phyloP scores from a whole-genome alignment of 2,888 invertebrate species.

The Eupithecia centaureata region DNA sequence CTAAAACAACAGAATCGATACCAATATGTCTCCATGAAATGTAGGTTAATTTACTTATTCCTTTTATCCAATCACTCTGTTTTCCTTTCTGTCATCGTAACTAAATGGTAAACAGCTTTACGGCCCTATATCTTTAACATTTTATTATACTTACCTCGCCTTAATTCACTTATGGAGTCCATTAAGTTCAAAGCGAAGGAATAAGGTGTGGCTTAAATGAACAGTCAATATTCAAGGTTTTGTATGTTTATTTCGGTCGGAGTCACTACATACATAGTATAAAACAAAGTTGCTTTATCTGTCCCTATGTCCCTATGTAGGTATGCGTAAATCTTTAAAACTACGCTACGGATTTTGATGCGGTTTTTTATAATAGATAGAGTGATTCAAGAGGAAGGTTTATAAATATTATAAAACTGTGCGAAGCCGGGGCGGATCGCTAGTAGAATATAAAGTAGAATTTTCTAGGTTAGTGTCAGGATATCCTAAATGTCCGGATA shows the following conservation, averaged over 20 bases:
- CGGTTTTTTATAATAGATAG: no score
- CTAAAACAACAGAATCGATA: no score
- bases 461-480: neutral
- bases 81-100: conserved; percentile 1
- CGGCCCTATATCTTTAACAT: neutral
- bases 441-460: neutral
- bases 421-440: neutral
- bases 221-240: neutral
- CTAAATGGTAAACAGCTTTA: conserved; percentile 7
- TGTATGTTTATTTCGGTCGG: no score
- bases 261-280: no score
- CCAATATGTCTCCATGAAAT: neutral
- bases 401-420: no score
- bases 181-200: conserved; percentile 10
- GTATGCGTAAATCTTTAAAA: no score
- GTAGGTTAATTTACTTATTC: neutral
- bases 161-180: conserved; percentile 11
- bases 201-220: conserved; percentile 11
- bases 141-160: neutral
- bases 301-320: no score
- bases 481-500: neutral
- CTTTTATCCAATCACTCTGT: neutral
- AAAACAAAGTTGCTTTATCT: no score
- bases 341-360: no score
- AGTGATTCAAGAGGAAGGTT: no score